Evolutionary conservation across 1,140 invertebrate species (phyloP).

Genomic region (Zaprionus vittiger): DNA sequence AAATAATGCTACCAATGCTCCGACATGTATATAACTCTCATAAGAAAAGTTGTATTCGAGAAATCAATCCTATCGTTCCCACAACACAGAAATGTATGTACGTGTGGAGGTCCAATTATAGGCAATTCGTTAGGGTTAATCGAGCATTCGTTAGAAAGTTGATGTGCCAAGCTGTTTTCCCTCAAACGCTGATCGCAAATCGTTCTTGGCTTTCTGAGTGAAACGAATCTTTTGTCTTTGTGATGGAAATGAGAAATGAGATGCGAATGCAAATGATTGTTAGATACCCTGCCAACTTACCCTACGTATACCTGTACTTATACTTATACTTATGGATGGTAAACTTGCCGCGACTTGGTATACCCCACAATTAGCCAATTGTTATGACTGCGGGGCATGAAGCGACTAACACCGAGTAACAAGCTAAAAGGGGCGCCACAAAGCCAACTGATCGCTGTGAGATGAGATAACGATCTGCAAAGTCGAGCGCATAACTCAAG

Average conservation of each 20-base stretch:
- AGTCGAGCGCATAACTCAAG: constrained; percentile 27
- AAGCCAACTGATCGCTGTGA: constrained; percentile 10
- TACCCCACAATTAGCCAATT: neutral
- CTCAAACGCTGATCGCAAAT: neutral
- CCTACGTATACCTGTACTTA: no score
- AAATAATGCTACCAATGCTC: no score
- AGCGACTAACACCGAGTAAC: neutral
- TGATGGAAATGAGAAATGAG: neutral
- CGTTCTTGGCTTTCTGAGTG: neutral
- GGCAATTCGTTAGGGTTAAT: constrained; percentile 2
- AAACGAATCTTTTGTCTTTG: neutral
- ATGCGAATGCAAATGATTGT: neutral
- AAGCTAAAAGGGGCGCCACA: neutral
- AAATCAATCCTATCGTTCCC: neutral
- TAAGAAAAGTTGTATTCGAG: neutral
- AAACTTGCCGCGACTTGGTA: neutral
- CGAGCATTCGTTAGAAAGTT: constrained; percentile 2
- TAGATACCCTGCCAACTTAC: neutral
- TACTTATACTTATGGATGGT: neutral
- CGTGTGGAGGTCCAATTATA: neutral
- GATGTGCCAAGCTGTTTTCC: neutral
- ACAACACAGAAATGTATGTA: neutral
- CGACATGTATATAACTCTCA: no score
- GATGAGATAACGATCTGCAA: constrained; percentile 36
- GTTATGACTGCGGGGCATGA: neutral